phyloP scores from a whole-genome alignment of 2,113 vertebrate species.

The Phycodurus eques region DNA sequence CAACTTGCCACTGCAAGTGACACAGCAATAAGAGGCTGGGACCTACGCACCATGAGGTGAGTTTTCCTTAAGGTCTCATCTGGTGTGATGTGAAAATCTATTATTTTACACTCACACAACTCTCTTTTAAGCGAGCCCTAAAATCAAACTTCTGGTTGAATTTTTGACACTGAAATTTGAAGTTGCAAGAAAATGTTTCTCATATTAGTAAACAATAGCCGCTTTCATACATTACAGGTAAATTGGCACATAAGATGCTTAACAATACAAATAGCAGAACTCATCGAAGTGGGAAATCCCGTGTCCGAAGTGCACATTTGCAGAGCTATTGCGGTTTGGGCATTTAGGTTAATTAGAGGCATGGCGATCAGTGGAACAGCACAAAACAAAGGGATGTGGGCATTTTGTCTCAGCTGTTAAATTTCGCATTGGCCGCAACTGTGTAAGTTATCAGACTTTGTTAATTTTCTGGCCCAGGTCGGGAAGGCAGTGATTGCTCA shows the following conservation, averaged over 20 bases:
- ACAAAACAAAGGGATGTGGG: no score
- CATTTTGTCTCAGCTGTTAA: no score
- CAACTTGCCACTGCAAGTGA: constrained; percentile 96
- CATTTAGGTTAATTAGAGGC: no score
- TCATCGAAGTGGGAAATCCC: no score
- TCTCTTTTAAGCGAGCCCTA: neutral
- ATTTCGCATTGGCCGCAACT: no score
- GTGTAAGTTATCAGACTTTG: no score
- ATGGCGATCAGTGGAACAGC: no score
- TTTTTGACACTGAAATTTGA: neutral
- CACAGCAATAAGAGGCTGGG: constrained; percentile 90
- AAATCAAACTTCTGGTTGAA: neutral
- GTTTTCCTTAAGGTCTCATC: neutral
- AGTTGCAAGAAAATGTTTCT: neutral
- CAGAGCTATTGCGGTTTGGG: no score
- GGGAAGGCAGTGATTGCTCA: no score
- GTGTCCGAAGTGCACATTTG: no score
- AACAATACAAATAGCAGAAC: neutral
- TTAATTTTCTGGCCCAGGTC: no score
- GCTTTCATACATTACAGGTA: neutral
- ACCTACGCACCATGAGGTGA: constrained; percentile 93
- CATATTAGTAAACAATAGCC: neutral
- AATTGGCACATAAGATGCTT: neutral
- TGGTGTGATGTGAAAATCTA: neutral
- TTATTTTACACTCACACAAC: neutral